Evolutionary conservation across 2,113 vertebrate genomes (phyloP), one percentile per base, ranked within the genome.

Genomic region (Calypte anna): DNA sequence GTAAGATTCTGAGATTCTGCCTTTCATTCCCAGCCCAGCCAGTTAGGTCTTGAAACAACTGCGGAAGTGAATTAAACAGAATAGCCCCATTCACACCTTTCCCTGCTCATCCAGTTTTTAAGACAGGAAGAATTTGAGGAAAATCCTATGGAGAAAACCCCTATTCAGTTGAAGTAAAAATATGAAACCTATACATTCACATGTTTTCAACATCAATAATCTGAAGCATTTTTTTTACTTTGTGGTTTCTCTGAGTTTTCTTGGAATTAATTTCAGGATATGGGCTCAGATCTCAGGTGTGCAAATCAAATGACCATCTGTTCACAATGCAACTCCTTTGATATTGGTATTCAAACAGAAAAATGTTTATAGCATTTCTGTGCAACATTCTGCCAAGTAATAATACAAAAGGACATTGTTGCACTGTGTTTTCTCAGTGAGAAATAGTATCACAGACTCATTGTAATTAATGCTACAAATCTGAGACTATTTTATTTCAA

Each of bases 221-320:
- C 40, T 40, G 21, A 69, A 57, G 40, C 7, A 6, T 55, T 36
- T 36, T 61, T 82, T 51, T 66, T 77, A 53, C 21, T 58, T 31
- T 36, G 28, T 70, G 72, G 24, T 70, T 89, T 78, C 46, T 70
- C 24, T 63, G 53, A 68, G 21, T 66, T 51, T 55, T 92, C 85
- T 82, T 81, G 17, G 23, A 88, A 68, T 66, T 78, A 59, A 50
- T 74, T 25, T 88, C 57, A 85, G 86, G 44, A 84, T 73, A 69
- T 12, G 27, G 50, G 15, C 50, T 85, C 19, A 61, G 69, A 82
- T 69, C 94, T 85, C 86, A 90, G 66, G 70, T 74, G 64, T 64
- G 30, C 44, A 95, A 77, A 84, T 90, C 64, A 82, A 84, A 81
- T 61, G 21, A 78, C 44, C 79, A 77, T 69, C 83, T 92, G 90